Conservation (phyloP, 2,113 vertebrate species). For the Engystomops pustulosus region DNA sequence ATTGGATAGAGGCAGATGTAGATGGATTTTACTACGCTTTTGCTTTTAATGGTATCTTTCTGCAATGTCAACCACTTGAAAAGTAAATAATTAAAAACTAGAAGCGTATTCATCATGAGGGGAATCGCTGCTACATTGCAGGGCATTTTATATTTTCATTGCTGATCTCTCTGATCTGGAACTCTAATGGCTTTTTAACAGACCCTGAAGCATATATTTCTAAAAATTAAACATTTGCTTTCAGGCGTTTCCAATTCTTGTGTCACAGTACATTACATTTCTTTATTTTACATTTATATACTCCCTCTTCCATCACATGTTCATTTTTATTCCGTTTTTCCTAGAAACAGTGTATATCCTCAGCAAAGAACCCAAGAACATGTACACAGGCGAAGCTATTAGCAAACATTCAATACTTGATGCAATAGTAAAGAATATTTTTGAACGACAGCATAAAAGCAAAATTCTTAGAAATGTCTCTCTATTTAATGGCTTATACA, state of each 20-base stretch:
- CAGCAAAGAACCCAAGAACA: not conserved
- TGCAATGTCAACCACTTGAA: constrained; percentile 54
- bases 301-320: not conserved
- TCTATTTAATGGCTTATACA: not conserved
- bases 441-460: not conserved
- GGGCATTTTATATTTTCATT: constrained; percentile 38
- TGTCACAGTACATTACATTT: constrained; percentile 38
- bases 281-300: constrained; percentile 32
- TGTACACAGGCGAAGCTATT: not conserved
- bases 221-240: constrained; percentile 27
- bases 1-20: constrained; percentile 31
- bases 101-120: constrained; percentile 45
- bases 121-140: constrained; percentile 28
- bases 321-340: not conserved
- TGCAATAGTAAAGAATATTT: not conserved
- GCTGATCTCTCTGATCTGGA: constrained; percentile 43
- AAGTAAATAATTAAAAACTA: constrained; percentile 54
- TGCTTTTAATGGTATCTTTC: constrained; percentile 46
- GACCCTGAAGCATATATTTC: constrained; percentile 37
- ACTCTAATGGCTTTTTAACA: constrained; percentile 36
- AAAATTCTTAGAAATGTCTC: not conserved
- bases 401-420: not conserved
- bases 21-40: constrained; percentile 11
- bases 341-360: not conserved
- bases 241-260: constrained; percentile 26